These are phyloP conservation scores for Lepetodrilus schrolli DNA, from an alignment of 2,888 invertebrate genomes.

Conservation along the genomic window DNA sequence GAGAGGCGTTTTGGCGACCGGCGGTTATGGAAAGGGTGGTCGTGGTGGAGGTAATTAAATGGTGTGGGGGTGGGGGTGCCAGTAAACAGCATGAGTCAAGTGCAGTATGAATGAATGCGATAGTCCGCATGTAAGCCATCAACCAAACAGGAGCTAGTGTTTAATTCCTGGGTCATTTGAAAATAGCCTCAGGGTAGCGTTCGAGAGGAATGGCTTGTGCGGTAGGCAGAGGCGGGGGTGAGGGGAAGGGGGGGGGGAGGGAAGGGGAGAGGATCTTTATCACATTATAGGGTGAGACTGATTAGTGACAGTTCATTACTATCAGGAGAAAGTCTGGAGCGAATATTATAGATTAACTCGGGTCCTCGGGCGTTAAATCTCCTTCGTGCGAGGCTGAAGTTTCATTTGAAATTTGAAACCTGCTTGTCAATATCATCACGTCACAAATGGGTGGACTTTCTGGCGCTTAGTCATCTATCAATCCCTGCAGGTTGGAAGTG, in stretches of 20 bases:
- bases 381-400: not conserved
- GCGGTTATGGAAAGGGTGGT: no score
- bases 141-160: no score
- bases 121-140: no score
- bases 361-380: not conserved
- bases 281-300: not conserved
- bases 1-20: not conserved
- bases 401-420: not conserved
- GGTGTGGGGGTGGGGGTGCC: no score
- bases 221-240: not conserved
- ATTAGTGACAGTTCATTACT: not conserved
- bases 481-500: no score
- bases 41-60: no score
- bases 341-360: not conserved
- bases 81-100: no score
- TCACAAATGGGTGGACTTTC: not conserved
- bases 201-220: not conserved
- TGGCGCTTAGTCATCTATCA: no score
- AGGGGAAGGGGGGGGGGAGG: not conserved
- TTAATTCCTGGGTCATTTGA: not conserved
- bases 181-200: no score
- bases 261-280: not conserved
- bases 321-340: not conserved
- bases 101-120: not conserved
- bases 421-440: not conserved